phyloP scores from a whole-genome alignment of 2,113 vertebrate genomes.

The Cyphomyrus discorhynchus region DNA sequence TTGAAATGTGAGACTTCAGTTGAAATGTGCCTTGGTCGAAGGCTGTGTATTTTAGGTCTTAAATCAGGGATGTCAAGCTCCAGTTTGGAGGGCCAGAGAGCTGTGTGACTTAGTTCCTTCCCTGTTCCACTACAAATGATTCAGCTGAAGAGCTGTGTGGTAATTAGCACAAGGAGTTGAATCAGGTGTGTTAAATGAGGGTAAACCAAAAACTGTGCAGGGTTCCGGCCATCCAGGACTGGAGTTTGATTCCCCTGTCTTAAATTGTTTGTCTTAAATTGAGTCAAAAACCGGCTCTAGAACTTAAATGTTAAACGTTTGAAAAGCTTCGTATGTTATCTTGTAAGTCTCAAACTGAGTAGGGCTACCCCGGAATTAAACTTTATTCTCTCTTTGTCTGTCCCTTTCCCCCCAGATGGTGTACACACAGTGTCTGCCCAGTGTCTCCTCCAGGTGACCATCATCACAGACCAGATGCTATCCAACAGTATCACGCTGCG shows the following conservation, averaged over 20 bases:
- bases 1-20: not conserved
- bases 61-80: not conserved
- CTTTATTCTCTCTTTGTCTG: not conserved
- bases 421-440: slow-evolving; percentile 81
- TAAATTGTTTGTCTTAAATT: too few species aligned
- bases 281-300: not conserved
- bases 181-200: too few species aligned
- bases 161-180: too few species aligned
- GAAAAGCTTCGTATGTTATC: not conserved
- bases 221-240: too few species aligned
- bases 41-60: not conserved
- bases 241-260: too few species aligned
- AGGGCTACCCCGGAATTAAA: not conserved
- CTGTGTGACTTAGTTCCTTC: too few species aligned
- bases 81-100: too few species aligned
- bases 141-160: too few species aligned
- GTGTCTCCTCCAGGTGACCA: slow-evolving; percentile 84
- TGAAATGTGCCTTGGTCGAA: not conserved
- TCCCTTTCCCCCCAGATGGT: slow-evolving; percentile 62
- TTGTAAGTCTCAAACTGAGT: not conserved
- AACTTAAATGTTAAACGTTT: not conserved
- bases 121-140: too few species aligned
- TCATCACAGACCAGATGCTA: slow-evolving; percentile 94
- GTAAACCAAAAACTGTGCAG: too few species aligned
- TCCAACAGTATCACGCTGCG: slow-evolving; percentile 93